A percentile compares a stretch with the other conserved stretches of the same genome.
phyloP scores from a whole-genome alignment of 2,113 vertebrate genomes.

The Amblyornis subalaris region DNA sequence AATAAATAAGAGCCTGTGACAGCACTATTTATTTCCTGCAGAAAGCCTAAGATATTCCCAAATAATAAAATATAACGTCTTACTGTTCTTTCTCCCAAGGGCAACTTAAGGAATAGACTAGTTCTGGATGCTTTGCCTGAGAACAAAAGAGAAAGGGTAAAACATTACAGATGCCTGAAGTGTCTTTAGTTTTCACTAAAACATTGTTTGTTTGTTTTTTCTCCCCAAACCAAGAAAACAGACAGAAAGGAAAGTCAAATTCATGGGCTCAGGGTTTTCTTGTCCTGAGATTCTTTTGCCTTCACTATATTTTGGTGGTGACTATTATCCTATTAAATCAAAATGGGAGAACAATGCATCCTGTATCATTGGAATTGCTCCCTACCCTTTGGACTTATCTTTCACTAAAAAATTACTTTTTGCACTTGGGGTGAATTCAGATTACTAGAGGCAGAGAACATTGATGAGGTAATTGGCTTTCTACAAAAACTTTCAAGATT shows the following conservation, averaged over 20 bases:
- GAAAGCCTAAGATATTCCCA: background rate
- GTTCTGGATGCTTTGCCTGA: background rate
- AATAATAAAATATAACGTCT: background rate
- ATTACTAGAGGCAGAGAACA: constrained; percentile 35
- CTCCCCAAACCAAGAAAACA: background rate
- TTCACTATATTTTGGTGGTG: background rate
- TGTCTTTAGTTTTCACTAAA: background rate
- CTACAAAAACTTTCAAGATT: background rate
- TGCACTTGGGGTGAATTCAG: constrained; percentile 29
- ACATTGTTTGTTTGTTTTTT: background rate
- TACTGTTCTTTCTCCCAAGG: background rate
- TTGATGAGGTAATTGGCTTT: background rate
- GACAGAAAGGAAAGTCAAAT: background rate
- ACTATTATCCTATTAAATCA: constrained; percentile 15
- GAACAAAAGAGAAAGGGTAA: background rate
- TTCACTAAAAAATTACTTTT: constrained; percentile 9
- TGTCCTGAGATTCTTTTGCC: background rate
- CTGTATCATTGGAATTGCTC: background rate
- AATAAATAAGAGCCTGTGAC: constrained; percentile 2
- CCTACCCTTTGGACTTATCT: constrained; percentile 16
- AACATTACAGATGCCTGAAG: constrained; percentile 1
- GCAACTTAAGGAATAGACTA: background rate
- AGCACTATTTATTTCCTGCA: constrained; percentile 8
- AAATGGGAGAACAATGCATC: constrained; percentile 3
- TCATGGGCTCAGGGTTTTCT: background rate